These are phyloP conservation scores for Diplodus sargus DNA, from an alignment of 2,797 vertebrate species.

Conservation along the genomic window DNA sequence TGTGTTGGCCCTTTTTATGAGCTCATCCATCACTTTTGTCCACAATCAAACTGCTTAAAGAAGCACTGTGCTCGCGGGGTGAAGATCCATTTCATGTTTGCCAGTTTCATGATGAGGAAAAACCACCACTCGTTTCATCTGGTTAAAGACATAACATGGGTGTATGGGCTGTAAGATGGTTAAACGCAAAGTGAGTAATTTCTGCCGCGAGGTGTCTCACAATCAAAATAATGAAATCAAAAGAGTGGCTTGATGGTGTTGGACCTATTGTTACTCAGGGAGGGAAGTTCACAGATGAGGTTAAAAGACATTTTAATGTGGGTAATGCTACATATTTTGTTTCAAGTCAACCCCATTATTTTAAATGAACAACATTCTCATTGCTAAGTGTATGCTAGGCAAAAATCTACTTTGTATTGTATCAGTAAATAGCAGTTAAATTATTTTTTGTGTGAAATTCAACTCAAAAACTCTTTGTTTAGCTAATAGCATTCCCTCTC, in stretches of 20 bases:
- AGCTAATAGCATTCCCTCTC: neutral
- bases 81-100: constrained; percentile 27
- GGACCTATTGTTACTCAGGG: too few species aligned
- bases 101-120: constrained; percentile 20
- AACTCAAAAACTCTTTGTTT: too few species aligned
- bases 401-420: neutral
- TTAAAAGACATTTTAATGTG: too few species aligned
- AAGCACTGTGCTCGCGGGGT: constrained; percentile 15
- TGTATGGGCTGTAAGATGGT: neutral
- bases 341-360: neutral
- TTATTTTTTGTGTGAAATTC: too few species aligned
- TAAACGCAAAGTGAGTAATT: neutral
- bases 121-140: constrained; percentile 17
- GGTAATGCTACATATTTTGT: too few species aligned
- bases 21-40: constrained; percentile 57
- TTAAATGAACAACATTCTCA: neutral
- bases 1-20: constrained; percentile 41
- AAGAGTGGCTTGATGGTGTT: too few species aligned
- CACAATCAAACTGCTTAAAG: constrained; percentile 41
- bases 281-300: too few species aligned
- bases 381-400: neutral
- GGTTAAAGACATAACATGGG: neutral
- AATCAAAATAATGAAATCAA: too few species aligned
- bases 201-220: too few species aligned
- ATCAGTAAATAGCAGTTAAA: neutral